phyloP scores from a whole-genome alignment of 2,797 vertebrate species.

The Sus cebifrons region DNA sequence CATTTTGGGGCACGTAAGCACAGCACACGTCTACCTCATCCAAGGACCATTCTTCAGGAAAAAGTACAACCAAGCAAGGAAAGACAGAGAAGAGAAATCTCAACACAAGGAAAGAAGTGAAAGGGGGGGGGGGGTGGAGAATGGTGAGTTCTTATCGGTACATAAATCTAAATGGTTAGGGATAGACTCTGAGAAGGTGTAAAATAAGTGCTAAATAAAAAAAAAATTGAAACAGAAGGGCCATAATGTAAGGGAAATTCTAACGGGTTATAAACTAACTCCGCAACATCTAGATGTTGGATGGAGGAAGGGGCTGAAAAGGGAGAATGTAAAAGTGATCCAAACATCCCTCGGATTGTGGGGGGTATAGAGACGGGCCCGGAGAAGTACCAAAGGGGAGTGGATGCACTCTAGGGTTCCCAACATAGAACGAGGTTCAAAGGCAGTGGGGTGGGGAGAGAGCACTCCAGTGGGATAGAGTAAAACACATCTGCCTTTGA shows the following conservation, averaged over 20 bases:
- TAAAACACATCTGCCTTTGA: background rate
- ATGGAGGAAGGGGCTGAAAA: background rate
- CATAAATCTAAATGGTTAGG: background rate
- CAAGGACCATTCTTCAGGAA: constrained; percentile 5
- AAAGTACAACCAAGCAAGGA: background rate
- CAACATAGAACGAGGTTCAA: background rate
- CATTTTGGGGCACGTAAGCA: background rate
- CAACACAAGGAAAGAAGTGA: background rate
- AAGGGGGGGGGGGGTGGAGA: background rate
- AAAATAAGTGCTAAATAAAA: background rate
- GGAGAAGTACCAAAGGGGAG: background rate
- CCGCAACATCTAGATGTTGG: constrained; percentile 1
- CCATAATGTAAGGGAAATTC: background rate
- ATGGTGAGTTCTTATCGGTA: background rate
- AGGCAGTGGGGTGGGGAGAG: too few relatives aligned
- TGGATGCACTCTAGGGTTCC: background rate
- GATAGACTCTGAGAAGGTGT: background rate
- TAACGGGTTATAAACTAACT: background rate
- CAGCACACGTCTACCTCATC: background rate
- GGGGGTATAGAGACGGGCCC: background rate
- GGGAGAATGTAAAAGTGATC: background rate
- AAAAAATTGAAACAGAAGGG: background rate
- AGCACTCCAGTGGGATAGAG: background rate
- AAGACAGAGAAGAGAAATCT: constrained; percentile 30
- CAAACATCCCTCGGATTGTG: background rate